A percentile compares a stretch with the other conserved stretches of the same genome.
Evolutionary conservation across 2,113 vertebrate genomes (phyloP).

Genomic region (Sander vitreus): DNA sequence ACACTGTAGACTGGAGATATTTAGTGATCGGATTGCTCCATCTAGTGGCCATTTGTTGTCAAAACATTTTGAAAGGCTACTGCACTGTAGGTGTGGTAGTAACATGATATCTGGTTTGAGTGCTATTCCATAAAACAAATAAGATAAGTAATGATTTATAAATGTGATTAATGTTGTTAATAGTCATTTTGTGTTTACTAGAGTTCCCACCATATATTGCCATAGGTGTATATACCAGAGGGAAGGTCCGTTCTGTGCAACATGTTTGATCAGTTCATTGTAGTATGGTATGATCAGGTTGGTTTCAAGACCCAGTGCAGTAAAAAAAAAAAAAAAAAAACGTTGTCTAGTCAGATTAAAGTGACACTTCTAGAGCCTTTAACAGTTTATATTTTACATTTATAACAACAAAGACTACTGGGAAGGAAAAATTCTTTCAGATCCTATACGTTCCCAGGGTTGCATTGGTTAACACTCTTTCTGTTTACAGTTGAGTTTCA

Average conservation of each 20-base stretch:
- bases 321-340: not conserved
- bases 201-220: too few relatives aligned
- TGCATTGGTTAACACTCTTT: not conserved
- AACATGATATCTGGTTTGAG: too few relatives aligned
- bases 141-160: not conserved
- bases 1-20: not conserved
- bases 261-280: not conserved
- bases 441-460: not conserved
- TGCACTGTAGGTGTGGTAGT: not conserved
- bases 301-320: not conserved
- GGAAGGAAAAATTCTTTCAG: not conserved
- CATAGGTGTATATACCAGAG: not conserved
- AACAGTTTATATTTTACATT: not conserved
- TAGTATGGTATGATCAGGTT: too few relatives aligned
- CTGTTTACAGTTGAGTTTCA: conserved; percentile 19
- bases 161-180: not conserved
- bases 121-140: not conserved
- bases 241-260: not conserved
- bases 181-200: not conserved
- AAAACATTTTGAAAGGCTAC: conserved; percentile 8
- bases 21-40: conserved; percentile 30
- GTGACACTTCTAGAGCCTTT: not conserved
- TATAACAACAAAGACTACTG: not conserved
- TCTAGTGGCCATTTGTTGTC: conserved; percentile 60
- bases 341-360: not conserved